A percentile compares a stretch with the other conserved stretches of the same genome.
These are phyloP conservation scores for Choristoneura fumiferana DNA, from an alignment of 1,140 invertebrate genomes.

Conservation along the genomic window DNA sequence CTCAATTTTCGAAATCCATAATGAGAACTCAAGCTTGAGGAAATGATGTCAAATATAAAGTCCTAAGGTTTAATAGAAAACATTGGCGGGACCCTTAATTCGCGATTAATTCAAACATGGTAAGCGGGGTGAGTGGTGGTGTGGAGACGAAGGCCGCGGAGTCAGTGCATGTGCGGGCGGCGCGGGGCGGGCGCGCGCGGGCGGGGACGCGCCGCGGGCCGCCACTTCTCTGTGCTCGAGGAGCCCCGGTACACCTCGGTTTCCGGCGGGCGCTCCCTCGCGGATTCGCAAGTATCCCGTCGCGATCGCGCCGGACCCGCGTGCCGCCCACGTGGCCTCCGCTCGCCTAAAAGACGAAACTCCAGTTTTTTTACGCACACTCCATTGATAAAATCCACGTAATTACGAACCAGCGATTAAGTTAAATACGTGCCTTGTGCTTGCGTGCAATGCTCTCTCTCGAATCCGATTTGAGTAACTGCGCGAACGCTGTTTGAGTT, in stretches of 20 bases:
- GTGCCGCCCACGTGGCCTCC: constrained; percentile 65
- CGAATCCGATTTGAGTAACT: neutral
- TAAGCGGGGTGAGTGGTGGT: constrained; percentile 78
- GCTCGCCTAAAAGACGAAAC: constrained; percentile 46
- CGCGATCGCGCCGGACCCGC: constrained; percentile 53
- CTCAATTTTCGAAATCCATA: constrained; percentile 29
- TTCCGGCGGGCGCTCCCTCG: constrained; percentile 72
- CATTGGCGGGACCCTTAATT: constrained; percentile 74
- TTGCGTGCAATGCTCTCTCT: constrained; percentile 8
- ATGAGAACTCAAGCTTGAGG: constrained; percentile 36
- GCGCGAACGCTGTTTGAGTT: neutral
- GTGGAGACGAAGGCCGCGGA: constrained; percentile 71
- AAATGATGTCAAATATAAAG: constrained; percentile 68
- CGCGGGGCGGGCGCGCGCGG: constrained; percentile 41
- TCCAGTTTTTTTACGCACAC: constrained; percentile 48
- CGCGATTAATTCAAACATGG: constrained; percentile 76
- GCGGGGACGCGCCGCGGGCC: constrained; percentile 61
- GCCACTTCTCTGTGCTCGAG: constrained; percentile 73
- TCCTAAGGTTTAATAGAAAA: constrained; percentile 68
- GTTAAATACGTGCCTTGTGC: constrained; percentile 28
- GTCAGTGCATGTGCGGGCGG: constrained; percentile 62
- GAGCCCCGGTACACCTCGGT: constrained; percentile 74
- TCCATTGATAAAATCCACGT: constrained; percentile 58
- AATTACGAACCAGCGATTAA: constrained; percentile 50
- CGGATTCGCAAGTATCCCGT: constrained; percentile 53